Conservation (phyloP, 2,888 invertebrate species). For the Parnassius smintheus region DNA sequence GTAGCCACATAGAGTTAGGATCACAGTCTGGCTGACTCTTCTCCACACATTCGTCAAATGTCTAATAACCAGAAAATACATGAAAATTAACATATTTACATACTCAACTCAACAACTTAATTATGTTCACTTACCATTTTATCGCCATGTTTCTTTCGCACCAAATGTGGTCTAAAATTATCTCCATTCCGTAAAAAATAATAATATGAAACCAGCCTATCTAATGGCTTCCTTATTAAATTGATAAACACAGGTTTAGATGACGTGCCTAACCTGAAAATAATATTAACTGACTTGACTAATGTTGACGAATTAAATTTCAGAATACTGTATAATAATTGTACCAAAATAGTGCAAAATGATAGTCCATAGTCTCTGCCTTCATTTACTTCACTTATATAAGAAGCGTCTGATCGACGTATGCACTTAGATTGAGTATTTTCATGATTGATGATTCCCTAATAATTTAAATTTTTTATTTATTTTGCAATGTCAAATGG, state of each 20-base stretch:
- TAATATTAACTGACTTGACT: neutral
- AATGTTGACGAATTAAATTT: no score
- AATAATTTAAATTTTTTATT: no score
- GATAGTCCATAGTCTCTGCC: no score
- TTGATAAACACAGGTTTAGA: slow-evolving; percentile 96
- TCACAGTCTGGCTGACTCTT: slow-evolving; percentile 94
- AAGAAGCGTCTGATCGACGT: no score
- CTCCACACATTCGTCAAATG: slow-evolving; percentile 98
- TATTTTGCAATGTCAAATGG: no score
- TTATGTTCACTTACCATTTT: slow-evolving; percentile 87
- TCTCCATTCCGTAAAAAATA: slow-evolving; percentile 98
- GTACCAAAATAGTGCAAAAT: no score
- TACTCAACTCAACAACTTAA: no score
- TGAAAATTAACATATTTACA: neutral
- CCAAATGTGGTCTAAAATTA: slow-evolving; percentile 96
- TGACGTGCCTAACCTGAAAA: slow-evolving; percentile 88
- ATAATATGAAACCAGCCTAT: slow-evolving; percentile 97
- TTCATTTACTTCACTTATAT: no score
- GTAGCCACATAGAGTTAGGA: slow-evolving; percentile 98
- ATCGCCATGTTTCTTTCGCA: slow-evolving; percentile 96
- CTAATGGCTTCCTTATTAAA: slow-evolving; percentile 95
- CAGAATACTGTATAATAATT: no score
- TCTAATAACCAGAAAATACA: slow-evolving; percentile 80
- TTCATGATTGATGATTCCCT: no score
- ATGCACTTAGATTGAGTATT: no score